Percentiles rank a stretch among this genome's conserved stretches.
Conservation (phyloP, 2,113 vertebrate species). For the Peromyscus leucopus region DNA sequence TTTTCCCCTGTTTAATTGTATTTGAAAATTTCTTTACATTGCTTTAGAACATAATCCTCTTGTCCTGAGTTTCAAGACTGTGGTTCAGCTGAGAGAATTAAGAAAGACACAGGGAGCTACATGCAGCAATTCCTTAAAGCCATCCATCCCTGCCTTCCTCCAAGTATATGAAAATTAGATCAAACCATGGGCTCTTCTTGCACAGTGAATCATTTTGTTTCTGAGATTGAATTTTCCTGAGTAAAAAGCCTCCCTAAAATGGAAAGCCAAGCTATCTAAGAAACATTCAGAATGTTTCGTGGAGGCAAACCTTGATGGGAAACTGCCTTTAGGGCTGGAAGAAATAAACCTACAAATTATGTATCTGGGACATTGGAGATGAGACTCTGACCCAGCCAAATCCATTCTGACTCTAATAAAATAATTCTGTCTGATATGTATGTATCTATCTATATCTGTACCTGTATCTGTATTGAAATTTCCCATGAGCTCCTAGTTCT, state of each 20-base stretch:
- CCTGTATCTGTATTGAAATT: background rate
- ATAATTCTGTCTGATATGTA: background rate
- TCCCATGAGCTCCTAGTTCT: background rate
- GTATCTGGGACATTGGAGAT: background rate
- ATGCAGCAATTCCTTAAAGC: slow-evolving; percentile 12
- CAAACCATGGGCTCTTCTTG: background rate
- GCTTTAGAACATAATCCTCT: background rate
- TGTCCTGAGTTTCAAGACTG: background rate
- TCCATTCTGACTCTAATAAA: background rate
- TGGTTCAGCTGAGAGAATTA: background rate
- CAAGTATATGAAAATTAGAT: background rate
- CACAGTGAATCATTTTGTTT: background rate
- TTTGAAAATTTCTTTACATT: slow-evolving; percentile 38
- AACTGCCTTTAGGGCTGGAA: background rate
- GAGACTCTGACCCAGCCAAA: background rate
- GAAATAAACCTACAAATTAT: slow-evolving; percentile 18
- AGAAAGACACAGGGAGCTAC: background rate
- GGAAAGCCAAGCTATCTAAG: background rate
- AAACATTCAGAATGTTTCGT: background rate
- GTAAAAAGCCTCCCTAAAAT: background rate
- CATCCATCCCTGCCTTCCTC: background rate
- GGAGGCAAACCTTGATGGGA: background rate
- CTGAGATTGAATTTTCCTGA: background rate
- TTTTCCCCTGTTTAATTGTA: background rate
- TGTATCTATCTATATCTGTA: no score